These are phyloP conservation scores for Psittacula cyanocephala DNA, from an alignment of 2,113 vertebrate species.

Conservation along the genomic window DNA sequence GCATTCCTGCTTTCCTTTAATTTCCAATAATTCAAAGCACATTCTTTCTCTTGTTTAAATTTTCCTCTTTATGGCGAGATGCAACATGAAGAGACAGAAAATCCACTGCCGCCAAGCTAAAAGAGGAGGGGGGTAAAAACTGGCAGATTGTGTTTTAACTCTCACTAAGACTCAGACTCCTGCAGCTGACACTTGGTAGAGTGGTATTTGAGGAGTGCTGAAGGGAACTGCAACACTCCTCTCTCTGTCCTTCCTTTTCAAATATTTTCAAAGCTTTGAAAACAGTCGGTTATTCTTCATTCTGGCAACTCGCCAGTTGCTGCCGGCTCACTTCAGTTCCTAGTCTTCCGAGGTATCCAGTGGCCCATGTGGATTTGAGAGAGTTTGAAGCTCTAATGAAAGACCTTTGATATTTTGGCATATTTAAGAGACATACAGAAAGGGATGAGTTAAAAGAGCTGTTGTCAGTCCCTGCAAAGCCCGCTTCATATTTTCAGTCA, in stretches of 20 bases:
- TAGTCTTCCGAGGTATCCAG: slow-evolving; percentile 28
- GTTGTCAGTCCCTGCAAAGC: slow-evolving; percentile 45
- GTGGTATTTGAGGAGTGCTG: slow-evolving; percentile 22
- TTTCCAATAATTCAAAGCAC: slow-evolving; percentile 46
- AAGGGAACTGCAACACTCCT: slow-evolving; percentile 43
- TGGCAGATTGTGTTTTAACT: slow-evolving; percentile 43
- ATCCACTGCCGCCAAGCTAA: slow-evolving; percentile 6
- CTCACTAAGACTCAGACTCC: slow-evolving; percentile 23
- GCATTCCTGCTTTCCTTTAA: not conserved
- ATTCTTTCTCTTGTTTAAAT: slow-evolving; percentile 27
- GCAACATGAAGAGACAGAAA: slow-evolving; percentile 52
- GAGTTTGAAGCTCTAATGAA: slow-evolving; percentile 38
- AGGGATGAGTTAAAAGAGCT: slow-evolving; percentile 41
- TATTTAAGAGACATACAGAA: slow-evolving; percentile 26
- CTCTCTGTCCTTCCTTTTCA: slow-evolving; percentile 53
- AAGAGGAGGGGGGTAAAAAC: not conserved
- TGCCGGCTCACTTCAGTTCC: slow-evolving; percentile 37
- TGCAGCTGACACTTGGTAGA: slow-evolving; percentile 33
- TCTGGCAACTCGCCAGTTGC: slow-evolving; percentile 38
- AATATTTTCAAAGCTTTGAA: slow-evolving; percentile 70
- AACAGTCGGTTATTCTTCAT: slow-evolving; percentile 24
- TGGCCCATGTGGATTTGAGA: slow-evolving; percentile 7
- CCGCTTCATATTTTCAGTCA: slow-evolving; percentile 45
- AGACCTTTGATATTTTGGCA: slow-evolving; percentile 45
- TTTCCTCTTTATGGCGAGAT: slow-evolving; percentile 22